Base-by-base conservation (phyloP, 1,140 invertebrate genomes). In the Daktulosphaira vitifoliae region DNA sequence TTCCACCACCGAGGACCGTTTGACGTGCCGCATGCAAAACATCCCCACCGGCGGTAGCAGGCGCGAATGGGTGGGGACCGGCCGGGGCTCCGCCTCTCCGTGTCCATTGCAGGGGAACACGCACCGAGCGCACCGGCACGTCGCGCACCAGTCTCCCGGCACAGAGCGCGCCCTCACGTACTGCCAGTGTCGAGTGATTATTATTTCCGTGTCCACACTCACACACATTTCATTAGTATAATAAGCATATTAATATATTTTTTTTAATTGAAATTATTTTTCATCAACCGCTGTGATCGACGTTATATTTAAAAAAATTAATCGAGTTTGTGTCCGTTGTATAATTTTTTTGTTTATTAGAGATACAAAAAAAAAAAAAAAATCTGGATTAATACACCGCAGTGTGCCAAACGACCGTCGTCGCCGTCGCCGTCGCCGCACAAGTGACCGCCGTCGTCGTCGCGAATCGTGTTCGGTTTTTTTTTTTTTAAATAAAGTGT, bases 11-110 rank as follows among this genome's bases (percentile, higher is more conserved):
- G n/a, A 22, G 26, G 20, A 5, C 52, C 20, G 53, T 56, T 56
- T 56, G 56, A 62, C 42, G 56, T 29, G 56, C 56, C 56, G 56
- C 56, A 62, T 62, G 56, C 56, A 62, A 62, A 62, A 62, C 25
- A 48, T 16, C 56, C 56, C 56, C 42, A 62, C 56, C 56, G 26
- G 38, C 22, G 16, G 18, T 16, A 16, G 26, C 15, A 25, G 42
- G 9, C 42, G 56, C 56, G 39, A 62, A 62, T 62, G 56, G 56
- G 56, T 62, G 56, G 56, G 56, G 56, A 62, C 56, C 56, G 56
- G 42, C 18, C 54, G 23, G 42, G 56, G 26, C 56, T 48, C 42
- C 42, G 56, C 39, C 56, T 29, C 2, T 25, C 29, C 25, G 42
- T 62, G 25, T 8, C 56, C 56, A 48, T 62, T 48, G 56, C 42